Evolutionary conservation across 1,140 invertebrate species (phyloP).

Genomic region (Mizuhopecten yessoensis): DNA sequence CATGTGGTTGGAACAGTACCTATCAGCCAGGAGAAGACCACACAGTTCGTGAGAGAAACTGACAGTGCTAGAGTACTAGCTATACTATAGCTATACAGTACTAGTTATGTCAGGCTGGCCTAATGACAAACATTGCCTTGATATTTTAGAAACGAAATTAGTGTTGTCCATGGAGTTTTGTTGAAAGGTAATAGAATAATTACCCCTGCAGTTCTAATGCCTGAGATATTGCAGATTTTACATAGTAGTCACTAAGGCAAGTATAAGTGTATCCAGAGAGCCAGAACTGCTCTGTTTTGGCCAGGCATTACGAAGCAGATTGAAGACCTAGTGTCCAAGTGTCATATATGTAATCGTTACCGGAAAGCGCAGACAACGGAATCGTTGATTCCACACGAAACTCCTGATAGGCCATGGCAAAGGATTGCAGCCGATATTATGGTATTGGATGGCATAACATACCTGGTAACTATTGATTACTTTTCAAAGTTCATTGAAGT

Average conservation of each 20-base stretch:
- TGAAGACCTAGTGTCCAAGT: constrained; percentile 39
- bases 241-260: constrained; percentile 78
- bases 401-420: constrained; percentile 69
- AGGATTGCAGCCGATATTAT: constrained; percentile 80
- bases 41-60: too few relatives aligned
- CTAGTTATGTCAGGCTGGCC: too few relatives aligned
- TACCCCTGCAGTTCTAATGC: neutral
- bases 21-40: too few relatives aligned
- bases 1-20: too few relatives aligned
- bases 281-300: constrained; percentile 53
- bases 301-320: constrained; percentile 50
- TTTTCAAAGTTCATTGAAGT: too few relatives aligned
- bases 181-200: constrained; percentile 42
- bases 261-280: constrained; percentile 54
- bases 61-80: too few relatives aligned
- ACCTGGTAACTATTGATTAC: constrained; percentile 83
- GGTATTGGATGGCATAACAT: constrained; percentile 72
- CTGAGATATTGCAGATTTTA: constrained; percentile 50
- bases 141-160: neutral
- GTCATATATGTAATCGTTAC: neutral
- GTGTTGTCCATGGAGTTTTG: neutral
- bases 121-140: too few relatives aligned
- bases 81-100: too few relatives aligned
- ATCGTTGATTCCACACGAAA: constrained; percentile 64
- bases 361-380: neutral